Percentiles rank a stretch among this genome's conserved stretches.
These are phyloP conservation scores for Hylaeus anthracinus DNA, from an alignment of 1,140 invertebrate genomes.

Conservation along the genomic window DNA sequence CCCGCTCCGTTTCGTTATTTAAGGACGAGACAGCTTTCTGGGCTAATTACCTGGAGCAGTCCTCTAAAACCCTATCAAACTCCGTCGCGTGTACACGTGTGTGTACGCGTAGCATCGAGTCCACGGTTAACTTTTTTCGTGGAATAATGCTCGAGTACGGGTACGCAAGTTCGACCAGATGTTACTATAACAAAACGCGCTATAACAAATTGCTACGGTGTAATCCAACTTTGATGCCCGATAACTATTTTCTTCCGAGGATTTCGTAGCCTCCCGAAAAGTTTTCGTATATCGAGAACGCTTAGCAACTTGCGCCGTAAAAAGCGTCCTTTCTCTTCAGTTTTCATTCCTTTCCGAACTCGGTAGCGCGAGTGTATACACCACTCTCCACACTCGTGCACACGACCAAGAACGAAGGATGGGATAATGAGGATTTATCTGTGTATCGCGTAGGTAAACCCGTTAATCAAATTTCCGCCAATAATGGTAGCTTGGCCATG, in stretches of 20 bases:
- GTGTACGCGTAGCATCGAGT: not conserved
- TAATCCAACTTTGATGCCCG: constrained; percentile 41
- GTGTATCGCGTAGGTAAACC: not conserved
- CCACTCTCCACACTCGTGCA: too few species aligned
- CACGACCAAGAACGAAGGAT: not conserved
- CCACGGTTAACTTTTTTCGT: not conserved
- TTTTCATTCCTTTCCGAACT: constrained; percentile 2
- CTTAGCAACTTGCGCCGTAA: constrained; percentile 49
- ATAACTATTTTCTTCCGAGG: constrained; percentile 46
- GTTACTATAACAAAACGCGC: not conserved
- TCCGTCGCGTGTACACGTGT: too few species aligned
- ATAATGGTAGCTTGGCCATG: not conserved
- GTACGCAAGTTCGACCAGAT: not conserved
- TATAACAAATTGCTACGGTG: not conserved
- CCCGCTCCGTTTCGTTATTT: too few species aligned
- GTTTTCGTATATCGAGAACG: constrained; percentile 46
- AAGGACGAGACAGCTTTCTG: too few species aligned
- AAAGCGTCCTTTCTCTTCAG: not conserved
- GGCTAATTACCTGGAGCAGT: too few species aligned
- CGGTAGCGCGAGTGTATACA: not conserved
- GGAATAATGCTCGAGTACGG: not conserved
- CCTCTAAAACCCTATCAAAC: too few species aligned
- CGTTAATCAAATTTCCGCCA: constrained; percentile 29
- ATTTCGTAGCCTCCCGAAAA: constrained; percentile 25
- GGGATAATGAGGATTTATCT: constrained; percentile 33